Percentiles rank a stretch among this genome's conserved stretches.
Evolutionary conservation across 2,888 invertebrate species (phyloP).

Genomic region (Perizoma affinitatum): DNA sequence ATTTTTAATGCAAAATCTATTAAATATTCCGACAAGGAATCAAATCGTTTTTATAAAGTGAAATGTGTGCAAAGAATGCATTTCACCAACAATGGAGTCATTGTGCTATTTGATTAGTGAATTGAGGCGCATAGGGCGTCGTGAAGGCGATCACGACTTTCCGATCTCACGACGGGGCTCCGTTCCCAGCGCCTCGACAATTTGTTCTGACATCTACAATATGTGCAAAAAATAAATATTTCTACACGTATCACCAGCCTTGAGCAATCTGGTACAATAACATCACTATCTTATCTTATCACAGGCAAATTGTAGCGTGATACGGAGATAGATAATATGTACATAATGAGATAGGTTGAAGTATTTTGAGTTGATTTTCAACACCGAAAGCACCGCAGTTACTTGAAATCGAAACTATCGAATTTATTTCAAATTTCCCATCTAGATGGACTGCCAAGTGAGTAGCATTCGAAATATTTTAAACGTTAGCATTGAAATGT

Average conservation of each 20-base stretch:
- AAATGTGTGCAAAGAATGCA: conserved; percentile 60
- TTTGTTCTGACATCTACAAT: conserved; percentile 53
- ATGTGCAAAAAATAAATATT: conserved; percentile 53
- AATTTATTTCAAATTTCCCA: conserved; percentile 3
- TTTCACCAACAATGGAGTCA: conserved; percentile 67
- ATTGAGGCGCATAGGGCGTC: conserved; percentile 64
- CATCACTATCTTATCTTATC: conserved; percentile 40
- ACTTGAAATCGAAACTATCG: conserved; percentile 1
- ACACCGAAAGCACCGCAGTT: neutral
- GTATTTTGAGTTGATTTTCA: conserved; percentile 22
- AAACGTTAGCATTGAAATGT: conserved; percentile 15
- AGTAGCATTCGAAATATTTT: conserved; percentile 12
- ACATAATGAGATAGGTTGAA: conserved; percentile 29
- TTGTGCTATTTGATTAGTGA: conserved; percentile 72
- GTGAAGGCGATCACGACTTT: conserved; percentile 74
- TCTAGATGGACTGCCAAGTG: conserved; percentile 3
- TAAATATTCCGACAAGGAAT: too few relatives aligned
- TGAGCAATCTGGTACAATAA: conserved; percentile 32
- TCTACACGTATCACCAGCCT: conserved; percentile 32
- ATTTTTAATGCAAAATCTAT: too few relatives aligned
- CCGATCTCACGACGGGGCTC: conserved; percentile 63
- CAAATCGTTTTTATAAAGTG: conserved; percentile 53
- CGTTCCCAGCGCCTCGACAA: conserved; percentile 67
- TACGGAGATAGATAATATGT: conserved; percentile 27
- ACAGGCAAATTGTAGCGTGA: conserved; percentile 34